Conservation (phyloP, 2,113 vertebrate species). For the Cygnus buccinator region DNA sequence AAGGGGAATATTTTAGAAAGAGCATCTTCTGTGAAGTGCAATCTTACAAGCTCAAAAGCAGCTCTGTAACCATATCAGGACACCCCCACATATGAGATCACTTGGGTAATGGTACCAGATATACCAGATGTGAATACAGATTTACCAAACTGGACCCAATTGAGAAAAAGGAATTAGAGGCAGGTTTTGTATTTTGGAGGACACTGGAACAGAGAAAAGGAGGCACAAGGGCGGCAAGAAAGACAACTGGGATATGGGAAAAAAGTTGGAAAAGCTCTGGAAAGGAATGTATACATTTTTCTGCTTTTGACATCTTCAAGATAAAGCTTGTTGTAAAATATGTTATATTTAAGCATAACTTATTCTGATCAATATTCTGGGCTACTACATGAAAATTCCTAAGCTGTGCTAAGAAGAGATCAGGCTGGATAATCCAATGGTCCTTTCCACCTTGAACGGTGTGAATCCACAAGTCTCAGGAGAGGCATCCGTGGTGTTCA, state of each 20-base stretch:
- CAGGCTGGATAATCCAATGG: neutral
- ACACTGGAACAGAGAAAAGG: neutral
- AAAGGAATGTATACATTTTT: neutral
- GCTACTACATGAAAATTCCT: neutral
- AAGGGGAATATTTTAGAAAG: neutral
- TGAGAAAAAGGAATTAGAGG: neutral
- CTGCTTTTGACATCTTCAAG: neutral
- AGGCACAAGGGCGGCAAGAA: neutral
- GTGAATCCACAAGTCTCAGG: neutral
- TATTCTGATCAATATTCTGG: neutral
- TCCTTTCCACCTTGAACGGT: constrained; percentile 1
- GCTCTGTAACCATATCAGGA: neutral
- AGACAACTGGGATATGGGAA: neutral
- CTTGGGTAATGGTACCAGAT: neutral
- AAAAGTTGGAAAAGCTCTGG: neutral
- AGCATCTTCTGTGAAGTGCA: neutral
- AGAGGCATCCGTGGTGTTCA: neutral
- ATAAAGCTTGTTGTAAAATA: neutral
- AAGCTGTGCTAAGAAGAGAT: neutral
- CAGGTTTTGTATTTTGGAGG: neutral
- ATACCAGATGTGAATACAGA: neutral
- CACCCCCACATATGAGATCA: neutral
- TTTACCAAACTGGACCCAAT: neutral
- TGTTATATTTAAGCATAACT: neutral
- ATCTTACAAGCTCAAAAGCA: neutral